phyloP scores from a whole-genome alignment of 2,797 vertebrate species.

The Enteromius afrohamiltoni region DNA sequence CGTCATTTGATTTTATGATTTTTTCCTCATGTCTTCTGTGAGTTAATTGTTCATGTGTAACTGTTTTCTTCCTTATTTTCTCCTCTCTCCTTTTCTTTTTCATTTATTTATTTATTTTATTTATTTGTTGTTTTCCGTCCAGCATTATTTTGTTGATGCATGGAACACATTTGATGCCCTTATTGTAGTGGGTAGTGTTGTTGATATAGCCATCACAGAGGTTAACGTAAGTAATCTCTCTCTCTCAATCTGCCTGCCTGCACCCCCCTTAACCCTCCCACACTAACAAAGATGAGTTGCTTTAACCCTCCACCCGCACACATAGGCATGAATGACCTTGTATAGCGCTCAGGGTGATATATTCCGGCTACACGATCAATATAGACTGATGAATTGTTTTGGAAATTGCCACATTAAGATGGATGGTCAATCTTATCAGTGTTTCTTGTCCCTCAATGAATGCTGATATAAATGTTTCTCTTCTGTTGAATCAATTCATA shows the following conservation, averaged over 20 bases:
- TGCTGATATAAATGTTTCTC: conserved; percentile 6
- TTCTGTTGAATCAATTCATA: conserved; percentile 49
- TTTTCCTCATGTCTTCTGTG: conserved; percentile 76
- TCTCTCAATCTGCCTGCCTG: conserved; percentile 86
- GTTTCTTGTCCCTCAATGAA: neutral
- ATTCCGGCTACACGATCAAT: conserved; percentile 64
- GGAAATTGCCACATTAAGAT: neutral
- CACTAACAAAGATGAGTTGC: conserved; percentile 61
- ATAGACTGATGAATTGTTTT: neutral
- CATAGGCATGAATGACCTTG: conserved; percentile 88
- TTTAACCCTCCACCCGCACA: conserved; percentile 72
- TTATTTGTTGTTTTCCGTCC: conserved; percentile 59
- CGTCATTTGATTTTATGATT: conserved; percentile 68
- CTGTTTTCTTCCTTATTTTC: conserved; percentile 76
- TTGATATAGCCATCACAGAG: conserved; percentile 99
- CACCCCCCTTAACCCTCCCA: conserved; percentile 65
- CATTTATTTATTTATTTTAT: conserved; percentile 59
- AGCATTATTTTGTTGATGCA: conserved; percentile 99
- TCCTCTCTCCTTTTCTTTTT: conserved; percentile 62
- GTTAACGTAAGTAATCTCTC: conserved; percentile 97
- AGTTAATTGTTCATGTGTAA: conserved; percentile 74
- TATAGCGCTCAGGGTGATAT: conserved; percentile 80
- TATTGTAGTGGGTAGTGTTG: conserved; percentile 99
- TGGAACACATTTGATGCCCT: conserved; percentile 99
- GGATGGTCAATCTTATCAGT: neutral